Base-by-base conservation (phyloP, 2,888 invertebrate genomes). In the Drosophila nigricruria region DNA sequence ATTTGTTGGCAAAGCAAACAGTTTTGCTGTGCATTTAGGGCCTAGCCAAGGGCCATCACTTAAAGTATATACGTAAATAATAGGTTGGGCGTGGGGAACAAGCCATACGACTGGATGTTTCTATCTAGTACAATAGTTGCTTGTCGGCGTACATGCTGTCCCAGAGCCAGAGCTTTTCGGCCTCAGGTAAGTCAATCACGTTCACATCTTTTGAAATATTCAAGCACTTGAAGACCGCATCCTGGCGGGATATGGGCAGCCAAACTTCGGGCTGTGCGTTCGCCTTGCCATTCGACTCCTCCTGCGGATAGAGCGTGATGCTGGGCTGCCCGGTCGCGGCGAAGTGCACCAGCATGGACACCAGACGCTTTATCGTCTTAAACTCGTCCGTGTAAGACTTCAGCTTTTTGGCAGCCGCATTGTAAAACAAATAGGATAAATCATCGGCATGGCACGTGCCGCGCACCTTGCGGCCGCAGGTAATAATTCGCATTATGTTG, bases 361-460 rank as follows among this genome's bases (percentile, higher is more conserved):
- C 85, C 85, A 93, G 81, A 5, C 91, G 89, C 10, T 91, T 88
- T 64, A 93, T 92, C 47, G 91, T 92, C 79, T 88, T 89, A 54
- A 91, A 93, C 70, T 93, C 93, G 50, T 90, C 87, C 23, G 91
- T 90, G 47, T 89, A 89, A 10, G 78, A 82, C 64, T 90, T 89
- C 5, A 92, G 82, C 61, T 91, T 91, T 59, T 91, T 91, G 45
- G 92, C 91, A 23, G 90, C 90, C 36, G 88, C 91, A 82, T 92
- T 92, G 68, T 92, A 92, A 60, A 93, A 93, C 40, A 93, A 72
- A 69, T 93, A 93, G 32, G 92, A 91, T 34, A 93, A 81, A 80
- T 93, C 93, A 81, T 93, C 93, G 3, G 87, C 93, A 70, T 93
- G 93, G 64, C 92, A 93, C 58, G 92, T 91, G 64, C 93, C 93